These are phyloP conservation scores for Cartodere bifasciata DNA, from an alignment of 2,888 invertebrate species.

Conservation along the genomic window DNA sequence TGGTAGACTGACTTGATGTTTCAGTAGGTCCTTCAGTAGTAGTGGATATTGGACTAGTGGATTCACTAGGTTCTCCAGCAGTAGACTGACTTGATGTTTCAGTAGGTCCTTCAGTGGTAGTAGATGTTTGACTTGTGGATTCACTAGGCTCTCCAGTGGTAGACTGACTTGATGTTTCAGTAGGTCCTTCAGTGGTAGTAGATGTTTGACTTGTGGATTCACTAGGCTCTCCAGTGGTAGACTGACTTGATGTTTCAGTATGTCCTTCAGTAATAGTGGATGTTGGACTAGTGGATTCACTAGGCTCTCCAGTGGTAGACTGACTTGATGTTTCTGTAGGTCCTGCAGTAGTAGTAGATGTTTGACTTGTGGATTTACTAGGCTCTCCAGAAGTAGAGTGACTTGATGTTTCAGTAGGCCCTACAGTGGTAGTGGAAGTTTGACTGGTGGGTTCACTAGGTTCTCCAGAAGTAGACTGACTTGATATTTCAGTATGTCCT, in stretches of 20 bases:
- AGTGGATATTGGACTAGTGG: not conserved
- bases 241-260: not conserved
- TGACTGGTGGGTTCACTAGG: not conserved
- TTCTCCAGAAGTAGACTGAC: not conserved
- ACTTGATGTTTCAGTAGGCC: not conserved
- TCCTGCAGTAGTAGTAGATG: conserved; percentile 2
- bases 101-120: too few relatives aligned
- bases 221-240: not conserved
- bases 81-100: not conserved
- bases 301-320: not conserved
- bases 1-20: not conserved
- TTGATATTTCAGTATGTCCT: not conserved
- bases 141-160: not conserved
- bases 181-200: too few relatives aligned
- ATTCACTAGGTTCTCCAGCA: not conserved
- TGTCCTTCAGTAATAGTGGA: too few relatives aligned
- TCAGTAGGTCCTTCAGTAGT: too few relatives aligned
- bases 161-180: not conserved
- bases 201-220: not conserved
- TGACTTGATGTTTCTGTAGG: conserved; percentile 1
- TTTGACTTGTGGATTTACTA: not conserved
- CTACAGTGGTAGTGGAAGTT: too few relatives aligned
- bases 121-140: not conserved
- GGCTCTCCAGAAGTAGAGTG: not conserved
- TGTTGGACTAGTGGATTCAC: not conserved